Evolutionary conservation across 2,888 invertebrate species (phyloP), one percentile per base, ranked within the genome.

Genomic region (Heliconius aoede): DNA sequence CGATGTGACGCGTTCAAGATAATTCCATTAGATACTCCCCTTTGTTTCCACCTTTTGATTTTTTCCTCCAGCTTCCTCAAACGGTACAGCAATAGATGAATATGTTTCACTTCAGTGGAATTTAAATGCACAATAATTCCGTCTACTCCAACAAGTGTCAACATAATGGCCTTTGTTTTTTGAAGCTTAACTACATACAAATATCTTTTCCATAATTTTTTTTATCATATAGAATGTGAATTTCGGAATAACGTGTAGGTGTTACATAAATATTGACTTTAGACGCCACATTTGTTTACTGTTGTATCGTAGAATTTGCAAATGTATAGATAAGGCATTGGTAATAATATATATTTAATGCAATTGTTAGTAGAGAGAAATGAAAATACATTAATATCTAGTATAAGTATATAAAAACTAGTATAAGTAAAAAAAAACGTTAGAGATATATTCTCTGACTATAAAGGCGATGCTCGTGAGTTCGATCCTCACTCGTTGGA

Each of bases 211-310:
- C 21, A 9, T 28, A 21, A 28, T 18, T 13, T 30, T 61, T 64
- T 64, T 13, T 15, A 36, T 15, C 13, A 64, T 13, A 36, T 32
- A 58, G 58, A 64, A 36, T 24, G 64, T 36, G n/a, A 65, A 65
- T 36, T 15, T 65, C 24, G 24, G 36, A n/a, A 65, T 36, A 65
- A 40, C 24, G 15, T 24, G 18, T 65, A 40, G 24, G 24, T 40
- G 36, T 40, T 65, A 40, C 15, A 65, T 65, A 65, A 65, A 65
- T 40, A 65, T 65, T 65, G 65, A 36, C 65, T 24, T 65, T 65
- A 7, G 3, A 26, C 65, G 36, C 8, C 36, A n/a, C n/a, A 65
- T 65, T 40, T 65, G 36, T 65, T 65, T 65, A 40, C 24, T 64
- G 24, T 24, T 7, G n/a, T 24, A 36, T 24, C 36, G 36, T 65